Conservation (phyloP, 1,140 invertebrate species). For the Psix sp. region DNA sequence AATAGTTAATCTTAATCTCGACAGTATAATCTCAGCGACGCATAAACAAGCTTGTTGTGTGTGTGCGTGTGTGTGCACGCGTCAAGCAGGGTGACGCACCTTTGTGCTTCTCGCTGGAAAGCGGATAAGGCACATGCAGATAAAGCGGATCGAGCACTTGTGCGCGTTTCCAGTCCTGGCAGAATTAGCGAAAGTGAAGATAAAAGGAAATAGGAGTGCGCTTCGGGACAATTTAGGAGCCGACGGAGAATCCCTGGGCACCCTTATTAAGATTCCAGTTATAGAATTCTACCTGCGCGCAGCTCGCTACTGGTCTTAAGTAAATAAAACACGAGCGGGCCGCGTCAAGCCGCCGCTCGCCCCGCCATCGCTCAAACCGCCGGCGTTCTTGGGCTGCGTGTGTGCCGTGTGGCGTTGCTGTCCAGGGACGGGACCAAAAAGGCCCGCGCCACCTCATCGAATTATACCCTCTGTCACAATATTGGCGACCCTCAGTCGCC, state of each 20-base stretch:
- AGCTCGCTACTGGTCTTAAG: constrained; percentile 76
- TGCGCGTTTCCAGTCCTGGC: constrained; percentile 10
- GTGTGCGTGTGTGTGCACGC: constrained; percentile 17
- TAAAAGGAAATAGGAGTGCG: not conserved
- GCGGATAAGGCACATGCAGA: constrained; percentile 24
- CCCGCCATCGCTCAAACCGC: constrained; percentile 43
- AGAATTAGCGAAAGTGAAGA: constrained; percentile 34
- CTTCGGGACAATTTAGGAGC: constrained; percentile 36
- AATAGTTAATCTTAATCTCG: constrained; percentile 41
- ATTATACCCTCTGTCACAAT: constrained; percentile 45
- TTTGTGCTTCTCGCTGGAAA: constrained; percentile 10
- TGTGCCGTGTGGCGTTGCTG: constrained; percentile 21
- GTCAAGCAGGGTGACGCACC: constrained; percentile 25
- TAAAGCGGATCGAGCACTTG: constrained; percentile 15
- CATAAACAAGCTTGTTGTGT: constrained; percentile 34
- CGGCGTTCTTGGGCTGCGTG: constrained; percentile 51
- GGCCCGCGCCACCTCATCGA: constrained; percentile 36
- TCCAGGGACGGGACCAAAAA: constrained; percentile 38
- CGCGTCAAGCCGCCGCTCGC: constrained; percentile 66
- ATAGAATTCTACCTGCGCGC: constrained; percentile 76
- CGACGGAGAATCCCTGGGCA: constrained; percentile 71
- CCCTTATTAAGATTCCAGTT: constrained; percentile 77
- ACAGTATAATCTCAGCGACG: constrained; percentile 38
- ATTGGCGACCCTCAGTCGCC: constrained; percentile 20
- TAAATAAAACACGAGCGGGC: constrained; percentile 76